phyloP scores from a whole-genome alignment of 2,888 invertebrate genomes.

The Drosophila rellima region DNA sequence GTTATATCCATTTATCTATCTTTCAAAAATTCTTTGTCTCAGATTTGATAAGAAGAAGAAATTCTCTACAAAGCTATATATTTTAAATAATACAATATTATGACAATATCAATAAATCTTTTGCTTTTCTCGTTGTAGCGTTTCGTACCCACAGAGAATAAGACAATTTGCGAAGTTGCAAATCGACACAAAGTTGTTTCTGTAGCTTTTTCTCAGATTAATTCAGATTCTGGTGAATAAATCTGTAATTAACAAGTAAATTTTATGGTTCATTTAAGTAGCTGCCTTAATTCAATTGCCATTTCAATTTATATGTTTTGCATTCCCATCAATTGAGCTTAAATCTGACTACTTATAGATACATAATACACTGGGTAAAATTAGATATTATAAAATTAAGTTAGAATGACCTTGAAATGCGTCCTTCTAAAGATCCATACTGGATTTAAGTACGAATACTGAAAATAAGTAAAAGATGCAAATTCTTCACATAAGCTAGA shows the following conservation, averaged over 20 bases:
- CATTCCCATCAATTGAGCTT: slow-evolving; percentile 54
- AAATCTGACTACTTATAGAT: slow-evolving; percentile 8
- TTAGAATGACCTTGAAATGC: background rate
- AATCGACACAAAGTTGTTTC: background rate
- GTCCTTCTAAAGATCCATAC: background rate
- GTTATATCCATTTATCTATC: too few species aligned
- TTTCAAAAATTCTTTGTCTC: too few species aligned
- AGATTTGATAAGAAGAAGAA: too few species aligned
- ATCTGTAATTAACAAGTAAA: slow-evolving; percentile 29
- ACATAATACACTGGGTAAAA: slow-evolving; percentile 1
- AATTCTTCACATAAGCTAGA: too few species aligned
- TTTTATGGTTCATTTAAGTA: slow-evolving; percentile 34
- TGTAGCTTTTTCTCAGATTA: slow-evolving; percentile 3
- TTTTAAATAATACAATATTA: too few species aligned
- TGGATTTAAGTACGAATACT: too few species aligned
- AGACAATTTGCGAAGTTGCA: slow-evolving; percentile 1
- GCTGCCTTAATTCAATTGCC: slow-evolving; percentile 25
- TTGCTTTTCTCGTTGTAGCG: background rate
- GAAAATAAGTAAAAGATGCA: too few species aligned
- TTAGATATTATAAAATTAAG: background rate
- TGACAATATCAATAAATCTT: background rate
- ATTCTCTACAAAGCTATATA: too few species aligned
- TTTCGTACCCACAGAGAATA: background rate
- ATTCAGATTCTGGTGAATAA: slow-evolving; percentile 23
- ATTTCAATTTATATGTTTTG: slow-evolving; percentile 46